These are phyloP conservation scores for Opisthocomus hoazin DNA, from an alignment of 2,113 vertebrate species.

Conservation along the genomic window DNA sequence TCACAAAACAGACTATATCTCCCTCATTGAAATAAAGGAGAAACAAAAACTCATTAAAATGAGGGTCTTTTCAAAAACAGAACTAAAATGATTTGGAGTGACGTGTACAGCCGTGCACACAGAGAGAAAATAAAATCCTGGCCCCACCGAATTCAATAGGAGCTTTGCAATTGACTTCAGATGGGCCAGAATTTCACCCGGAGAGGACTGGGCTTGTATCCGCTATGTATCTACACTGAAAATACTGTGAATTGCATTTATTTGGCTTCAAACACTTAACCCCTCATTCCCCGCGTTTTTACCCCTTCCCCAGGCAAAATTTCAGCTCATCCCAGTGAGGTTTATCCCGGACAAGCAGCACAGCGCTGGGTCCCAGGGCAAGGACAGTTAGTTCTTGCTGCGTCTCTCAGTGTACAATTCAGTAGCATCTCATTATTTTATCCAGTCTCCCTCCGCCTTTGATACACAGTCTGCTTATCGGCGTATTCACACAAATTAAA, in stretches of 20 bases:
- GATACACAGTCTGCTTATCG: conserved; percentile 60
- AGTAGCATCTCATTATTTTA: conserved; percentile 59
- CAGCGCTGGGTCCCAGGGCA: neutral
- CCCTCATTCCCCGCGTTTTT: conserved; percentile 7
- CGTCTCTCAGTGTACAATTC: conserved; percentile 53
- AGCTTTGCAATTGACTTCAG: conserved; percentile 61
- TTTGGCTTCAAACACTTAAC: conserved; percentile 38
- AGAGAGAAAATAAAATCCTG: conserved; percentile 47
- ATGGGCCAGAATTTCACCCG: conserved; percentile 56
- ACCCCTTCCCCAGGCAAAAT: neutral
- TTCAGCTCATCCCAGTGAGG: neutral
- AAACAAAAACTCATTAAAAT: conserved; percentile 33
- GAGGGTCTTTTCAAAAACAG: conserved; percentile 35
- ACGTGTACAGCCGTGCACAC: conserved; percentile 27
- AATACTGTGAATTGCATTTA: conserved; percentile 38
- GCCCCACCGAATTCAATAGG: conserved; percentile 60
- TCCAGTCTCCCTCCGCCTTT: conserved; percentile 29
- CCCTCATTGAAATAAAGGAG: conserved; percentile 31
- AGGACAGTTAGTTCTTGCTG: neutral
- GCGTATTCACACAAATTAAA: conserved; percentile 71
- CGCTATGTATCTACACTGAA: conserved; percentile 17
- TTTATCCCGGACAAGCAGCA: neutral
- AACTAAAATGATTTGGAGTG: conserved; percentile 28
- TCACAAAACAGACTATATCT: conserved; percentile 42
- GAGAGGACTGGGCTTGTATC: conserved; percentile 33